Percentiles rank a stretch among this genome's conserved stretches.
These are phyloP conservation scores for Myiagra hebetior DNA, from an alignment of 2,113 vertebrate species.

Conservation along the genomic window DNA sequence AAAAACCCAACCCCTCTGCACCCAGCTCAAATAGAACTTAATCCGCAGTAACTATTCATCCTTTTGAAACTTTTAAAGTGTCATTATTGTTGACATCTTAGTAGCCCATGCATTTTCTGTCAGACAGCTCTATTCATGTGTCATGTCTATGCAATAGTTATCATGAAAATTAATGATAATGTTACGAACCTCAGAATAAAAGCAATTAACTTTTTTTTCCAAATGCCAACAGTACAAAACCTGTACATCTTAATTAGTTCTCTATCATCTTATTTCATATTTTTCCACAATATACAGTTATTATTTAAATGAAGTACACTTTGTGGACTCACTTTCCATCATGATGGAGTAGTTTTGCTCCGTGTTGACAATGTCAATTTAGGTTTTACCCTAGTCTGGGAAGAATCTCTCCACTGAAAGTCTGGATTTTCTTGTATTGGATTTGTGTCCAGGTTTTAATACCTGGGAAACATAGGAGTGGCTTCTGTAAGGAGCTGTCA, in stretches of 20 bases:
- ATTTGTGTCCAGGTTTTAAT: not conserved
- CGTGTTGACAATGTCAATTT: not conserved
- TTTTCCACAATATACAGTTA: not conserved
- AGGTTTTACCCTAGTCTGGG: not conserved
- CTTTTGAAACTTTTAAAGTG: not conserved
- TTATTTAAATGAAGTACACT: not conserved
- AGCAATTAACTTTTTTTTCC: constrained; percentile 24
- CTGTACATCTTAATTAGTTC: constrained; percentile 25
- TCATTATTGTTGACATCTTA: not conserved
- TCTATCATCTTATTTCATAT: not conserved
- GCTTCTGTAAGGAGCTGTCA: not conserved
- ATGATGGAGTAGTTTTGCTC: not conserved
- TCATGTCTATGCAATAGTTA: not conserved
- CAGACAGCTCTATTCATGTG: not conserved
- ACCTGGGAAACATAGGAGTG: not conserved
- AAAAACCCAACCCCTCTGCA: fast-evolving
- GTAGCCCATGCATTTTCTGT: not conserved
- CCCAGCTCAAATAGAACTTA: not conserved
- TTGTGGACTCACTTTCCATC: not conserved
- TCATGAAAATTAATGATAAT: constrained; percentile 2
- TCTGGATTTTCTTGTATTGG: not conserved
- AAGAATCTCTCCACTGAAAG: not conserved
- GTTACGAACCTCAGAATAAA: not conserved
- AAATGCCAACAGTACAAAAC: constrained; percentile 1
- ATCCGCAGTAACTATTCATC: not conserved